Evolutionary conservation across 2,113 vertebrate species (phyloP).

Genomic region (Colistium nudipinnis): DNA sequence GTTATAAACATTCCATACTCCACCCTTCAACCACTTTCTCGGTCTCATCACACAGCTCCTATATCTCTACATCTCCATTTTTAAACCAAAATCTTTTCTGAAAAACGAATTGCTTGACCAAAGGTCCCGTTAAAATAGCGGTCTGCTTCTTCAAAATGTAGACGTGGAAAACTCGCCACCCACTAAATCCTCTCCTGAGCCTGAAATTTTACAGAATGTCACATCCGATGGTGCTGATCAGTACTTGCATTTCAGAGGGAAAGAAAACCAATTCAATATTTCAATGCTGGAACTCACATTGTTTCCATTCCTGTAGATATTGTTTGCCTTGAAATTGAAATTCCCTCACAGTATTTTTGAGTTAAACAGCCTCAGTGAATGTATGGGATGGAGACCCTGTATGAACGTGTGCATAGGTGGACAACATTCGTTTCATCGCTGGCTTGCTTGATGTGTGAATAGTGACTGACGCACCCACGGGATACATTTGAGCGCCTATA

Average conservation of each 20-base stretch:
- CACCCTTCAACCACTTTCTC: conserved; percentile 30
- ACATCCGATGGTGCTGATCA: conserved; percentile 82
- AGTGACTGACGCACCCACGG: conserved; percentile 23
- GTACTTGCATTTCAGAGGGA: conserved; percentile 79
- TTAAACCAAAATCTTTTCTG: neutral
- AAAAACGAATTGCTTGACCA: neutral
- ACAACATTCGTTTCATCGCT: conserved; percentile 89
- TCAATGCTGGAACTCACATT: conserved; percentile 88
- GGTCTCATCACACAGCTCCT: conserved; percentile 29
- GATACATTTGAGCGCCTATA: conserved; percentile 32
- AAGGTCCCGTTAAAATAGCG: conserved; percentile 44
- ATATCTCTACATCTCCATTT: neutral
- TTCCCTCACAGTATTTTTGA: conserved; percentile 69
- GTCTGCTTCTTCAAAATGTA: conserved; percentile 24
- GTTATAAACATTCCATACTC: conserved; percentile 81
- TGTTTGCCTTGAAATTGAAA: conserved; percentile 92
- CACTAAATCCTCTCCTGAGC: neutral
- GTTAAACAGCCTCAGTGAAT: conserved; percentile 91
- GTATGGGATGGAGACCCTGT: conserved; percentile 88
- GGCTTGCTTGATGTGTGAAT: conserved; percentile 33
- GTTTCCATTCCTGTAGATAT: conserved; percentile 91
- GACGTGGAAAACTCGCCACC: neutral
- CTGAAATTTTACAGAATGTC: conserved; percentile 37
- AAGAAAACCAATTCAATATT: conserved; percentile 76
- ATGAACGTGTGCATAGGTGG: conserved; percentile 85